These are phyloP conservation scores for Maconellicoccus hirsutus DNA, from an alignment of 1,140 invertebrate genomes.

Conservation along the genomic window DNA sequence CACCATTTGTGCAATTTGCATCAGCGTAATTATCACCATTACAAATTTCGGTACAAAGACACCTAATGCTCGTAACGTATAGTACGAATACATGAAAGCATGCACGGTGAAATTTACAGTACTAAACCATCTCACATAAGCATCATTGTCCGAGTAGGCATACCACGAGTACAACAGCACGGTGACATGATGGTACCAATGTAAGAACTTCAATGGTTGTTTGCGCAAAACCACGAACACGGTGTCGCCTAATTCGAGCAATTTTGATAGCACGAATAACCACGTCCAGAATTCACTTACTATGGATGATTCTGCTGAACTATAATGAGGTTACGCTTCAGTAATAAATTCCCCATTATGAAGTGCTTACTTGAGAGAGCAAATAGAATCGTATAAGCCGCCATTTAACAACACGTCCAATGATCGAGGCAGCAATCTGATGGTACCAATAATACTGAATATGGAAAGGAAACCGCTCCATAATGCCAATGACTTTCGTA, in stretches of 20 bases:
- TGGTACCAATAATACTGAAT: background rate
- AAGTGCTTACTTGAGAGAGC: conserved; percentile 64
- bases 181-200: conserved; percentile 88
- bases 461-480: background rate
- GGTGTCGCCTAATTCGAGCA: conserved; percentile 90
- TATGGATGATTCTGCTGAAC: conserved; percentile 72
- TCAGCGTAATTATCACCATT: conserved; percentile 81
- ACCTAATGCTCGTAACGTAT: conserved; percentile 77
- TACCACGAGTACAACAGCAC: conserved; percentile 94
- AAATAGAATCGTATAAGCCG: conserved; percentile 86
- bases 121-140: conserved; percentile 95
- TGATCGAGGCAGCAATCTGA: background rate
- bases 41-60: conserved; percentile 72
- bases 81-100: conserved; percentile 96
- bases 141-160: conserved; percentile 90
- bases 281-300: conserved; percentile 92
- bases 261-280: conserved; percentile 88
- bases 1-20: conserved; percentile 92
- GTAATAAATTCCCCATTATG: background rate
- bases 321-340: conserved; percentile 36
- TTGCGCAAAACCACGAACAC: conserved; percentile 92
- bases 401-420: conserved; percentile 69
- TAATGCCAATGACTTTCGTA: conserved; percentile 59
- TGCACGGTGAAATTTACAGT: conserved; percentile 99
- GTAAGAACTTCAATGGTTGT: conserved; percentile 93